phyloP scores from a whole-genome alignment of 2,797 vertebrate genomes.

The Stomatorhinus walkeri region DNA sequence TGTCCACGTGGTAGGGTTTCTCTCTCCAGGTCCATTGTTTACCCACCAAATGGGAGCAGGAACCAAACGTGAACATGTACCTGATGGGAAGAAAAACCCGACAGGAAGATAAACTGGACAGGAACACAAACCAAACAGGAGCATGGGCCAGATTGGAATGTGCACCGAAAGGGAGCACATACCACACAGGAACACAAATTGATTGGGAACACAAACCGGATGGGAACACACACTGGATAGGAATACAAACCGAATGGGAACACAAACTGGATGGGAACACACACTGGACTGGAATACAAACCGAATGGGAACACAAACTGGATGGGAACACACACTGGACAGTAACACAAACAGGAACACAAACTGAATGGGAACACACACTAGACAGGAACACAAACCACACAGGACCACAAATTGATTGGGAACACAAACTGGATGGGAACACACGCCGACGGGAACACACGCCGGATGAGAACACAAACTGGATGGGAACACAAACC shows the following conservation, averaged over 20 bases:
- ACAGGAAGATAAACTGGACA: background rate
- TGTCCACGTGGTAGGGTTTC: background rate
- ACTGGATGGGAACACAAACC: background rate
- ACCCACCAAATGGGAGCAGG: background rate
- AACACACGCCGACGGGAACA: background rate
- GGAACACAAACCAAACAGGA: background rate
- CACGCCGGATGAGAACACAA: too few species aligned
- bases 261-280: background rate
- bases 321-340: background rate
- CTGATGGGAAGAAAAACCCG: background rate
- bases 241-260: too few species aligned
- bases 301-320: background rate
- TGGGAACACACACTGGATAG: background rate
- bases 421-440: background rate
- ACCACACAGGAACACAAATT: background rate
- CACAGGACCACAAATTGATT: background rate
- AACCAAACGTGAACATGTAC: background rate
- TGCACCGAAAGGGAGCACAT: background rate
- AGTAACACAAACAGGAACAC: background rate
- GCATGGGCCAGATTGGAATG: background rate
- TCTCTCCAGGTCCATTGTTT: background rate
- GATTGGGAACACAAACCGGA: background rate
- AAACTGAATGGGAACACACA: background rate
- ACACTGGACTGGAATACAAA: rapidly evolving
- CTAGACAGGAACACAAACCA: background rate